Evolutionary conservation across 1,140 invertebrate genomes (phyloP).

Genomic region (Pogonognathellus flavescens): DNA sequence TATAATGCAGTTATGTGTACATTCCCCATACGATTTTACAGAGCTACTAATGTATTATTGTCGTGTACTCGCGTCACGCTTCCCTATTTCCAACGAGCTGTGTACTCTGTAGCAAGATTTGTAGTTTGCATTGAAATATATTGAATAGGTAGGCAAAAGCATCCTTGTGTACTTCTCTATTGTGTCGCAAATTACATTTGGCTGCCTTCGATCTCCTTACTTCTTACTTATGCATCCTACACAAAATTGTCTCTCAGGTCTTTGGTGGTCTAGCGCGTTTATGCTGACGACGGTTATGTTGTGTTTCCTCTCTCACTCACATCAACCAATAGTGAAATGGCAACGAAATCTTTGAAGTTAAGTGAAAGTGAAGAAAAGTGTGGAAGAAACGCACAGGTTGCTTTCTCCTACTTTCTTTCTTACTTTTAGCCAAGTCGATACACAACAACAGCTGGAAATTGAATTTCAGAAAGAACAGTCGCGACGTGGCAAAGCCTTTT

Average conservation of each 20-base stretch:
- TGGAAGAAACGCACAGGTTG: slow-evolving; percentile 17
- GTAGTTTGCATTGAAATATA: neutral
- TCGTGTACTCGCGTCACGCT: too few species aligned
- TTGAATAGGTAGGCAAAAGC: neutral
- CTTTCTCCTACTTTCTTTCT: slow-evolving; percentile 2
- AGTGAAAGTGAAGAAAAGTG: neutral
- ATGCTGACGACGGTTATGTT: neutral
- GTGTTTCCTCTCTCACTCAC: neutral
- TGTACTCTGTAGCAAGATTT: neutral
- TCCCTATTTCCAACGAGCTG: neutral
- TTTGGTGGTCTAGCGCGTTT: too few species aligned
- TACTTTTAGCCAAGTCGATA: neutral
- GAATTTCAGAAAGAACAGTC: neutral
- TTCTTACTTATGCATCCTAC: neutral
- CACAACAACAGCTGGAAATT: slow-evolving; percentile 20
- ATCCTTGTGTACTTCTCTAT: neutral
- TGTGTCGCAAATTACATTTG: slow-evolving; percentile 30
- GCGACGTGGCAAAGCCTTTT: neutral
- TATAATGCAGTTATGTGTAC: neutral
- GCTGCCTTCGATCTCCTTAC: neutral
- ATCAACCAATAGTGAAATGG: slow-evolving; percentile 13
- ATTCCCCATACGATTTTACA: too few species aligned
- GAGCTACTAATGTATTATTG: too few species aligned
- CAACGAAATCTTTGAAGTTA: slow-evolving; percentile 34
- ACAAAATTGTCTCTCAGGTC: too few species aligned